Percentiles rank a stretch among this genome's conserved stretches.
phyloP scores from a whole-genome alignment of 2,888 invertebrate genomes.

The Drosophila imparisetae region DNA sequence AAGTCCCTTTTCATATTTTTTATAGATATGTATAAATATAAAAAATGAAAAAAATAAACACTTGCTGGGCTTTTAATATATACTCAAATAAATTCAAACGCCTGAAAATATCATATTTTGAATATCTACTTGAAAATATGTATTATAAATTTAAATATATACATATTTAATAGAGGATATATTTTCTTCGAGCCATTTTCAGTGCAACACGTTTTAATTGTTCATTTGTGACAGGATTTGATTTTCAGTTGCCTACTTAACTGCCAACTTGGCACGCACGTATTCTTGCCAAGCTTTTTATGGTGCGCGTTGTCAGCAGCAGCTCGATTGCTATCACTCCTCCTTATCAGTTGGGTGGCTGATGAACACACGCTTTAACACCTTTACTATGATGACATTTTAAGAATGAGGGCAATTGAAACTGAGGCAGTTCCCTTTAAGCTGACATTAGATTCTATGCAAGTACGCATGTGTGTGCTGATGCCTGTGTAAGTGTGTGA shows the following conservation, averaged over 20 bases:
- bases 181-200: neutral
- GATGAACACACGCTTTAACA: constrained; percentile 43
- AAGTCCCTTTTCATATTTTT: too few species aligned
- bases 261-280: constrained; percentile 55
- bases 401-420: constrained; percentile 35
- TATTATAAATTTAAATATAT: neutral
- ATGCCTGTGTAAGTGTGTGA: neutral
- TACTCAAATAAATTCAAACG: neutral
- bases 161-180: constrained; percentile 2
- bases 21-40: neutral
- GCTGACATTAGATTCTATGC: constrained; percentile 1
- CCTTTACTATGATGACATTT: constrained; percentile 53
- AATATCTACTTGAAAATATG: neutral
- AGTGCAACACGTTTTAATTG: constrained; percentile 1
- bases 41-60: neutral
- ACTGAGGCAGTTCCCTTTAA: constrained; percentile 25
- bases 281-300: constrained; percentile 33
- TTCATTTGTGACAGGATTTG: constrained; percentile 53
- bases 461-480: neutral
- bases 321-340: neutral
- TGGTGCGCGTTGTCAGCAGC: constrained; percentile 1
- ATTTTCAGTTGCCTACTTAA: constrained; percentile 56
- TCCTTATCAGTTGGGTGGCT: constrained; percentile 4
- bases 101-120: neutral
- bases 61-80: neutral